Percentiles rank a stretch among this genome's conserved stretches.
Evolutionary conservation across 2,113 vertebrate species (phyloP).

Genomic region (Lepus europaeus): DNA sequence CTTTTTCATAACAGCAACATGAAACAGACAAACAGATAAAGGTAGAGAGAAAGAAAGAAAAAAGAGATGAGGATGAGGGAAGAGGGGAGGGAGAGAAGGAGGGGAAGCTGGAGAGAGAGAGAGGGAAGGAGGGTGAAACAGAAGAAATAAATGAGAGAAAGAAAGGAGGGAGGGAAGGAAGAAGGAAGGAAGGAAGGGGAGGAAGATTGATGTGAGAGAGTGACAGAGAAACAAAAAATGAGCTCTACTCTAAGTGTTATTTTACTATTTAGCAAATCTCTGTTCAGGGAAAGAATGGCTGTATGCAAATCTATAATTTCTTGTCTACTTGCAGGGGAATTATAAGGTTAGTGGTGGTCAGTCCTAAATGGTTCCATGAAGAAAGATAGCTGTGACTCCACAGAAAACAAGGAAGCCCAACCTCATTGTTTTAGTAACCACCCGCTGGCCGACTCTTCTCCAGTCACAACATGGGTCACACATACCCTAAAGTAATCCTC

Average conservation of each 20-base stretch:
- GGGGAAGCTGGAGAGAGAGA: too few relatives aligned
- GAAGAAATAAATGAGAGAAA: neutral
- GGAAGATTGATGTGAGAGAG: fast-evolving
- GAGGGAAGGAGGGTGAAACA: too few relatives aligned
- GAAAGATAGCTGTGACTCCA: neutral
- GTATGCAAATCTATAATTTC: neutral
- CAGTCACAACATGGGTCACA: neutral
- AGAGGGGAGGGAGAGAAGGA: too few relatives aligned
- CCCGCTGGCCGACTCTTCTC: neutral
- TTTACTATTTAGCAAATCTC: neutral
- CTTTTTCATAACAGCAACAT: neutral
- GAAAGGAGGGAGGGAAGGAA: neutral
- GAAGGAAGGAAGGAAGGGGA: too few relatives aligned
- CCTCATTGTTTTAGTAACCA: neutral
- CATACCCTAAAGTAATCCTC: neutral
- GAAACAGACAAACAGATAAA: neutral
- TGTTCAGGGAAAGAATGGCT: neutral
- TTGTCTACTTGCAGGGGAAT: neutral
- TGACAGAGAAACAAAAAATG: too few relatives aligned
- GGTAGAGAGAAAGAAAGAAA: too few relatives aligned
- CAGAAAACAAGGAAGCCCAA: neutral
- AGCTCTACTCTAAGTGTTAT: neutral
- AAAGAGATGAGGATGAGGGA: too few relatives aligned
- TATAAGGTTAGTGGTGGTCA: neutral
- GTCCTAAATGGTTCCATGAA: neutral